phyloP scores from a whole-genome alignment of 2,888 invertebrate genomes.

The Plutella xylostella region DNA sequence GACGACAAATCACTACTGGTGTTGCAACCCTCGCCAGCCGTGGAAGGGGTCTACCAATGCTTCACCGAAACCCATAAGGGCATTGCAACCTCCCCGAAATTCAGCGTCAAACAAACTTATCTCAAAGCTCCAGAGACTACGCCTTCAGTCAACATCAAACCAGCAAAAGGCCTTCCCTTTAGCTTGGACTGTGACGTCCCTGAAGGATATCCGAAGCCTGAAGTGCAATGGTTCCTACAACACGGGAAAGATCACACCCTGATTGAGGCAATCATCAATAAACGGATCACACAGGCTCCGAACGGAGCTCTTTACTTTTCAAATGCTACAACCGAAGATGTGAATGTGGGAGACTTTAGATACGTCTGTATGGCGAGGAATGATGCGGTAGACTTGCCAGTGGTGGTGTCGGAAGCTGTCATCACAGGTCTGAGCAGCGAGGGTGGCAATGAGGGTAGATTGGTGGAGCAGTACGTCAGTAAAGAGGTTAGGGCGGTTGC shows the following conservation, averaged over 20 bases:
- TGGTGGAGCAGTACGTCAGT: constrained; percentile 39
- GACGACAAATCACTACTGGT: background rate
- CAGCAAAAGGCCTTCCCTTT: constrained; percentile 39
- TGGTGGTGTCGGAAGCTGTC: constrained; percentile 37
- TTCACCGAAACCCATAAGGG: constrained; percentile 34
- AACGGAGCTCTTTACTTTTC: constrained; percentile 45
- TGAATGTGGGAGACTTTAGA: constrained; percentile 25
- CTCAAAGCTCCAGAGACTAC: constrained; percentile 27
- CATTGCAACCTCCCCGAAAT: constrained; percentile 32
- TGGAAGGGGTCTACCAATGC: constrained; percentile 45
- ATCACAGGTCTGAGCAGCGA: constrained; percentile 26
- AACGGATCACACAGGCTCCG: constrained; percentile 35
- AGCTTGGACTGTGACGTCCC: constrained; percentile 40
- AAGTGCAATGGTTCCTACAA: constrained; percentile 39
- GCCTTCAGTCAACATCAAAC: constrained; percentile 27
- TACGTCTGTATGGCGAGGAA: constrained; percentile 44
- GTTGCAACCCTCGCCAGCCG: constrained; percentile 27
- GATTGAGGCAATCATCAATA: constrained; percentile 25
- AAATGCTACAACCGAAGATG: constrained; percentile 37
- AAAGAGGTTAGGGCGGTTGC: constrained; percentile 32
- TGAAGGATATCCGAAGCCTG: constrained; percentile 40
- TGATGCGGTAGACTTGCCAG: constrained; percentile 30
- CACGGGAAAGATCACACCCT: constrained; percentile 25
- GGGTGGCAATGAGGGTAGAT: constrained; percentile 24
- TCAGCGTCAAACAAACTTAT: constrained; percentile 31